Conservation (phyloP, 35 echinoderm and acorn worm genomes). For the Apostichopus japonicus region DNA sequence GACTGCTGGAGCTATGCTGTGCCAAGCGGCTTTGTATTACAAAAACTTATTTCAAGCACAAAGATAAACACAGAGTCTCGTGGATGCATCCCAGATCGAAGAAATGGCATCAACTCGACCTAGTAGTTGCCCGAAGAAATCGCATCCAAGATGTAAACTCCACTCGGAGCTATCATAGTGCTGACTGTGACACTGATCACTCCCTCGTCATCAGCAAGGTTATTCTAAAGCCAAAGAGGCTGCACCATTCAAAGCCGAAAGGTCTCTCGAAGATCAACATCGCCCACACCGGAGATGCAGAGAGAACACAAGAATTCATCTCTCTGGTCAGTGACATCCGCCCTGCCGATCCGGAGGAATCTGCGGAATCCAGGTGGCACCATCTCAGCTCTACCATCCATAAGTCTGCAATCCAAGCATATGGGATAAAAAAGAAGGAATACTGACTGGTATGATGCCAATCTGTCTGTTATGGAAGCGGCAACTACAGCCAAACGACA, state of each 20-base stretch:
- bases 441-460: constrained; percentile 2
- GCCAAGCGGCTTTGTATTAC: no score
- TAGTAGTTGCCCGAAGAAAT: neutral
- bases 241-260: neutral
- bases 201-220: constrained; percentile 29
- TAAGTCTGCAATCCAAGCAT: neutral
- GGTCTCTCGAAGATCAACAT: neutral
- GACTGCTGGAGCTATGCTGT: constrained; percentile 67
- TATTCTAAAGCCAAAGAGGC: neutral
- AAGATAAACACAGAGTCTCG: constrained; percentile 31
- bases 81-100: constrained; percentile 49
- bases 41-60: neutral
- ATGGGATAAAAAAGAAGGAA: neutral
- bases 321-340: neutral
- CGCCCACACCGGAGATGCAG: neutral
- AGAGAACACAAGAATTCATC: neutral
- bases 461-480: neutral
- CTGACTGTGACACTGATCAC: constrained; percentile 65
- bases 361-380: neutral
- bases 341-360: neutral
- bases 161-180: constrained; percentile 48
- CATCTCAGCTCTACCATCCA: constrained; percentile 9
- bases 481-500: constrained; percentile 15
- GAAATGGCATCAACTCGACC: constrained; percentile 44
- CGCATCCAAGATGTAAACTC: neutral